Base-by-base conservation (phyloP, 2,888 invertebrate species). In the Pristionchus arcanus region DNA sequence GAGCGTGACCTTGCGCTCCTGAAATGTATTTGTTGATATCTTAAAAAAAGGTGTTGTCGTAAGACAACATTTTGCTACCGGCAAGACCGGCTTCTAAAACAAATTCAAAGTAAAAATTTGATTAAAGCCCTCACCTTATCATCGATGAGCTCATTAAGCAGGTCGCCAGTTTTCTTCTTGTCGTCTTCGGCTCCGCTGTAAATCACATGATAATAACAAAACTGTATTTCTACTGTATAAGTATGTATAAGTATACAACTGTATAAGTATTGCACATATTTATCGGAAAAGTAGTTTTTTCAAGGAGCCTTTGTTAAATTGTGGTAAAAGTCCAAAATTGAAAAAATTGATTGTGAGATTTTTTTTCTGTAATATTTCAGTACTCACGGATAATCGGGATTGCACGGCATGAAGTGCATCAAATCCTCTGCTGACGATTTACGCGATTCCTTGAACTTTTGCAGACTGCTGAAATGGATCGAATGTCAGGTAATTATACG, bases 361-460 rank as follows among this genome's bases (percentile, higher is more conserved):
- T 55, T 15, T 55, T 16, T 25, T 19, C 66, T 7, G 16, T 25
- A n/a, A 66, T 19, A 66, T 66, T 66, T 66, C 25, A 31, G 15
- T 21, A 74, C 37, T 37, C 37, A 74, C 74, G 74, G 74, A 74
- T 74, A 74, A 25, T 74, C 37, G 16, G 74, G 31, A 34, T 37
- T 74, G 37, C 74, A 74, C 4, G 74, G 74, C 74, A 74, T 74
- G 74, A 74, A 74, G 19, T 74, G 74, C 74, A 74, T 74, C 34
- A 74, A 19, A 37, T 74, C 74, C 15, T 74, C 74, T 2, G 74
- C 37, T 0, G 37, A 3, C 21, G 74, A 74, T 37, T 74, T 74
- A 1, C 74, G 34, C 19, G 34, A 16, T 11, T 37, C 37, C 37
- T 74, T 74, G 74, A 74, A 74, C 74, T 4, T 21, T 25, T 34